Conservation (phyloP, 2,113 vertebrate species). For the Uropsilus gracilis region DNA sequence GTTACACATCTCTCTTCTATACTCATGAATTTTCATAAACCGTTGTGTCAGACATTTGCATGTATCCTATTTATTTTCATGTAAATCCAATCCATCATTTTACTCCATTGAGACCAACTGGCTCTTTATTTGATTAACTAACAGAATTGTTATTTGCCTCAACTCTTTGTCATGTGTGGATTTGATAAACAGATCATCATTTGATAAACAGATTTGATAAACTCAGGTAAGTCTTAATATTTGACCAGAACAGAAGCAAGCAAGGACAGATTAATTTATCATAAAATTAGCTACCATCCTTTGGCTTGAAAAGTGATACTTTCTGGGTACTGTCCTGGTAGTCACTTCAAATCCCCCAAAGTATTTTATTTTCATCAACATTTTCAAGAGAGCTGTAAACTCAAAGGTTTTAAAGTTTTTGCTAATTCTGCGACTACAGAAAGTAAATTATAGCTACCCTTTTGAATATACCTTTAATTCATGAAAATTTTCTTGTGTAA, state of each 20-base stretch:
- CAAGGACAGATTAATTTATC: neutral
- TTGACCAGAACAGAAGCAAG: neutral
- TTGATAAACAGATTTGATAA: neutral
- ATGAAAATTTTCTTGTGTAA: neutral
- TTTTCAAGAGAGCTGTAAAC: neutral
- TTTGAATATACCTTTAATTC: conserved; percentile 15
- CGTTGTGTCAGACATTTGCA: neutral
- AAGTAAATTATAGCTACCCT: neutral
- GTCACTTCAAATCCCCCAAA: neutral
- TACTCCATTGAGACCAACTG: neutral
- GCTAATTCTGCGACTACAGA: neutral
- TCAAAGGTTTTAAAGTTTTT: neutral
- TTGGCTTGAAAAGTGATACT: conserved; percentile 47
- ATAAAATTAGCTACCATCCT: neutral
- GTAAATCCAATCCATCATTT: neutral
- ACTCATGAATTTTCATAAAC: neutral
- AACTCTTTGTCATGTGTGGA: neutral
- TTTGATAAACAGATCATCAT: neutral
- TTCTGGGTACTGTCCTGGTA: neutral
- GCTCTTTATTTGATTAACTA: neutral
- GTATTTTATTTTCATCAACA: neutral
- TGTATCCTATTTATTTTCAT: neutral
- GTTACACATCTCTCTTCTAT: neutral
- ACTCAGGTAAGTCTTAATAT: neutral
- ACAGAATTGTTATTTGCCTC: neutral